Conservation (phyloP, 2,113 vertebrate species). For the Mesembrinibis cayennensis region DNA sequence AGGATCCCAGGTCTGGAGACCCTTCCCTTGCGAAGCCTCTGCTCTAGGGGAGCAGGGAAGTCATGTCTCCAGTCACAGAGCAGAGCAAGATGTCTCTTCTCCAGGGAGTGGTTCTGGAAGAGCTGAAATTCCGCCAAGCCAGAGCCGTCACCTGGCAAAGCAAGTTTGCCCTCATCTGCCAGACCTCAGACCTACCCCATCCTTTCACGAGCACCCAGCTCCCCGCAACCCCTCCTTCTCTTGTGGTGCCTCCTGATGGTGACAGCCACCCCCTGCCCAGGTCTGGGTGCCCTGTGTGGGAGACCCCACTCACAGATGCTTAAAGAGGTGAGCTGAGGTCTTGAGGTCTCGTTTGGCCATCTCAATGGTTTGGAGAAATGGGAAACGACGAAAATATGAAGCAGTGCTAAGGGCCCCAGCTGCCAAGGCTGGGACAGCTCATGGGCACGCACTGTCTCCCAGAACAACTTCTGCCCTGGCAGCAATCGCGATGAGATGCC, state of each 20-base stretch:
- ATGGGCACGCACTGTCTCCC: accelerated
- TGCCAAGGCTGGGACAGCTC: background rate
- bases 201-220: background rate
- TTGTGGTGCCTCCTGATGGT: background rate
- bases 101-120: background rate
- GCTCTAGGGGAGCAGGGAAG: background rate
- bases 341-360: background rate
- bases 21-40: background rate
- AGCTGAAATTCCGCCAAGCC: background rate
- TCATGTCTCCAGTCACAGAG: background rate
- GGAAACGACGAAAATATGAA: background rate
- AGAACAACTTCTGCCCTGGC: background rate
- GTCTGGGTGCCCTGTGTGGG: background rate
- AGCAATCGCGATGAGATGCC: background rate
- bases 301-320: background rate
- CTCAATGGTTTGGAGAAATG: background rate
- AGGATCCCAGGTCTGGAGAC: background rate
- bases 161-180: background rate
- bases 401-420: background rate
- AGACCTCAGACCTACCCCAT: background rate
- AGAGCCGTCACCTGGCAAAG: background rate
- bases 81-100: background rate
- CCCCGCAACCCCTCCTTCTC: background rate
- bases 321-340: background rate
- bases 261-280: background rate